Percentiles rank a stretch among this genome's conserved stretches.
These are phyloP conservation scores for Misgurnus anguillicaudatus DNA, from an alignment of 2,113 vertebrate species.

Conservation along the genomic window DNA sequence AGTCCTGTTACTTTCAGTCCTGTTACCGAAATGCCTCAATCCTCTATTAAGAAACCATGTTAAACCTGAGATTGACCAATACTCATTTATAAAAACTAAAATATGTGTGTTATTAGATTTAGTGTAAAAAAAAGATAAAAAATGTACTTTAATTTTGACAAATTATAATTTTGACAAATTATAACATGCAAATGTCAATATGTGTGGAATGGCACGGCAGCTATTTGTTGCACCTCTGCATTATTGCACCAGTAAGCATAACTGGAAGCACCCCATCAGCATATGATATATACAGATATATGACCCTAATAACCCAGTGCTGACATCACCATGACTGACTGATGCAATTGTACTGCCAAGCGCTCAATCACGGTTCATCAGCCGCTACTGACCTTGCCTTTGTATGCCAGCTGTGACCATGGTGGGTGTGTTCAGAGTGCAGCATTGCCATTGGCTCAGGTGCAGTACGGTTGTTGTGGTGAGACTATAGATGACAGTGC, in stretches of 20 bases:
- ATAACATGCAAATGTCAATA: no score
- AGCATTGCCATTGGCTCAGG: slow-evolving; percentile 12
- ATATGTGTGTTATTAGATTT: no score
- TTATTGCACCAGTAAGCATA: background rate
- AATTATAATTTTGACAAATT: no score
- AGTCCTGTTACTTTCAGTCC: no score
- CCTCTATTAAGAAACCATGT: no score
- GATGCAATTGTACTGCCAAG: slow-evolving; percentile 18
- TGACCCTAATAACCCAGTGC: slow-evolving; percentile 1
- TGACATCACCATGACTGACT: slow-evolving; percentile 27
- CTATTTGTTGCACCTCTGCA: background rate
- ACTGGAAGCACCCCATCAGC: background rate
- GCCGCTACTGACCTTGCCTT: slow-evolving; percentile 32
- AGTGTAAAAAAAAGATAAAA: no score
- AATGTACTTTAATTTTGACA: no score
- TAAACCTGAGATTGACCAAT: no score
- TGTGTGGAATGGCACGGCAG: background rate
- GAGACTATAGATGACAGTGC: slow-evolving; percentile 27
- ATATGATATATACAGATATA: background rate
- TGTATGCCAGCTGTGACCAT: slow-evolving; percentile 41
- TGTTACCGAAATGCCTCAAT: no score
- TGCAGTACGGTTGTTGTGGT: background rate
- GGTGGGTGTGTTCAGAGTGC: slow-evolving; percentile 28
- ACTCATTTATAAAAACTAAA: no score
- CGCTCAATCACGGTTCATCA: slow-evolving; percentile 43